These are phyloP conservation scores for Temnothorax rugatulus DNA, from an alignment of 2,888 invertebrate genomes.

Conservation along the genomic window DNA sequence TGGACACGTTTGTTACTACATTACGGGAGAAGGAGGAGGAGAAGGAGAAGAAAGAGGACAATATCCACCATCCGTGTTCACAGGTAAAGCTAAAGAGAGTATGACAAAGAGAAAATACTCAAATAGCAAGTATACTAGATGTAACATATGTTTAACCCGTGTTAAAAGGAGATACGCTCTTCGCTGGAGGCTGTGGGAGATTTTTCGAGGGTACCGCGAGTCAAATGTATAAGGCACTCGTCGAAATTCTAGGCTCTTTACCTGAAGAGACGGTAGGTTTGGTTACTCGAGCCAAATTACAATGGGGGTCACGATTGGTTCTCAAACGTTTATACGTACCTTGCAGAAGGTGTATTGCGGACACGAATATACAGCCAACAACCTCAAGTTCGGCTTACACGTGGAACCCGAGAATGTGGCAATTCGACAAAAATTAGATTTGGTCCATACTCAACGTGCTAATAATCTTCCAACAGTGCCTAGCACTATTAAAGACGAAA, in stretches of 20 bases:
- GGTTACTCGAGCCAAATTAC: background rate
- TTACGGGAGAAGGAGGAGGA: constrained; percentile 88
- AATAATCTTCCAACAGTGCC: constrained; percentile 94
- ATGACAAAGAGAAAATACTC: constrained; percentile 20
- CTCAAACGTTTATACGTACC: background rate
- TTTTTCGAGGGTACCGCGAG: constrained; percentile 99
- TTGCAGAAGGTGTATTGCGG: constrained; percentile 96
- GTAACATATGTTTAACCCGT: constrained; percentile 42
- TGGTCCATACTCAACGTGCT: constrained; percentile 90
- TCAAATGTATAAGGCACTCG: constrained; percentile 96
- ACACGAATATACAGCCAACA: constrained; percentile 97
- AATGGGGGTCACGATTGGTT: background rate
- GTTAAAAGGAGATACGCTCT: constrained; percentile 96
- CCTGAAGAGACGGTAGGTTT: constrained; percentile 92
- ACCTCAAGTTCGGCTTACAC: constrained; percentile 94
- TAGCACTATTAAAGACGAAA: constrained; percentile 96
- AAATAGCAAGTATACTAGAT: background rate
- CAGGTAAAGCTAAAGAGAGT: constrained; percentile 88
- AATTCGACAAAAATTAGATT: constrained; percentile 90
- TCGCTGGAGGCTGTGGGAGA: constrained; percentile 97
- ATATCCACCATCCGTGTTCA: constrained; percentile 93
- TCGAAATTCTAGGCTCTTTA: constrained; percentile 92
- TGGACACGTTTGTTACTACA: constrained; percentile 98
- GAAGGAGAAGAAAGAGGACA: constrained; percentile 87
- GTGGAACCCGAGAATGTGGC: constrained; percentile 95